Conservation (phyloP, 2,113 vertebrate species). For the Chaetorhynchus papuensis region DNA sequence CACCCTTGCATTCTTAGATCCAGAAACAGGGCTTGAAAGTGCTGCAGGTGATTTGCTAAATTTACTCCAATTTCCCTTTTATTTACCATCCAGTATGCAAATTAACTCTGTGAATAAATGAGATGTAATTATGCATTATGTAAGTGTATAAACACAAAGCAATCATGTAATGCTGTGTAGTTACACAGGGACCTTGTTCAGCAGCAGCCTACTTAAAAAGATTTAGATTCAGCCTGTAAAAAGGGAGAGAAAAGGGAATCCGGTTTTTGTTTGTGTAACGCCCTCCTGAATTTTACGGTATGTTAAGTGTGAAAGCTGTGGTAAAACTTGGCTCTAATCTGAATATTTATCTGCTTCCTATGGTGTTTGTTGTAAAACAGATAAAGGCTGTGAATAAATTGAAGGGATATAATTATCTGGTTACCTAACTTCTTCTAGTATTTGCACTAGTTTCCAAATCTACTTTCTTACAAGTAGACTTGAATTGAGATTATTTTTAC, state of each 20-base stretch:
- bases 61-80: constrained; percentile 50
- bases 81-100: constrained; percentile 54
- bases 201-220: constrained; percentile 1
- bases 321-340: background rate
- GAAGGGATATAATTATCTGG: background rate
- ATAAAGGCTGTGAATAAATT: constrained; percentile 13
- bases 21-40: background rate
- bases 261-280: background rate
- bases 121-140: constrained; percentile 53
- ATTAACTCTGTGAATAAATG: constrained; percentile 15
- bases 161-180: constrained; percentile 3
- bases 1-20: background rate
- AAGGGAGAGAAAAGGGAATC: background rate
- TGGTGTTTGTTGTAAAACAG: background rate
- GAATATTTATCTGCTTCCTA: background rate
- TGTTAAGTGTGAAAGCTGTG: background rate
- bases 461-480: background rate
- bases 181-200: constrained; percentile 7
- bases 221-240: background rate
- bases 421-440: background rate
- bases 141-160: constrained; percentile 18
- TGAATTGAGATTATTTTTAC: background rate
- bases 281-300: background rate
- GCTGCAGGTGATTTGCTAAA: constrained; percentile 36
- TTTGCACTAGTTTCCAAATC: background rate